Percentiles rank a stretch among this genome's conserved stretches.
Conservation (phyloP, 2,113 vertebrate species). For the Sinocyclocheilus anophthalmus region DNA sequence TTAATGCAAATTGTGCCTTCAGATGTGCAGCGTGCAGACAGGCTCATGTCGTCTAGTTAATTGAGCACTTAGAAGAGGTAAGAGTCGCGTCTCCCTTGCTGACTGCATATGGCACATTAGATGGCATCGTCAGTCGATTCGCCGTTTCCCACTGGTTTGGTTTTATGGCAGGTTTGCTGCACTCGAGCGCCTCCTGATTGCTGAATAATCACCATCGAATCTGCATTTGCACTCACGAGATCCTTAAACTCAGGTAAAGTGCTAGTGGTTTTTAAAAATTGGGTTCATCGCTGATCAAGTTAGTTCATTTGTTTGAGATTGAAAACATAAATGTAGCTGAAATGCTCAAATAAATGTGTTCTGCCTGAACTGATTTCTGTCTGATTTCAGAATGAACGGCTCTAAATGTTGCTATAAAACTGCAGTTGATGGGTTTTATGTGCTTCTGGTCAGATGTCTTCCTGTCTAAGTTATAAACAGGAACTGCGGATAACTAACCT, state of each 20-base stretch:
- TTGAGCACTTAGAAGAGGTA: neutral
- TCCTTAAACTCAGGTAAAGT: neutral
- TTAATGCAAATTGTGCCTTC: neutral
- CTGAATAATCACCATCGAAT: slow-evolving; percentile 5
- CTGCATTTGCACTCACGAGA: neutral
- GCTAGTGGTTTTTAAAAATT: neutral
- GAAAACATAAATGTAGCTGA: neutral
- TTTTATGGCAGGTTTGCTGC: neutral
- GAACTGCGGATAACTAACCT: neutral
- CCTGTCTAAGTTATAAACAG: neutral
- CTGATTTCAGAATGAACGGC: neutral
- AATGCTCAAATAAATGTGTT: neutral
- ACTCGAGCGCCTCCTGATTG: neutral
- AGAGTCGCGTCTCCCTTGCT: neutral
- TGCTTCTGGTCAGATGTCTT: neutral
- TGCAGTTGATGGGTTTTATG: neutral
- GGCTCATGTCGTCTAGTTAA: neutral
- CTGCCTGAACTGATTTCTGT: neutral
- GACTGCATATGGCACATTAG: neutral
- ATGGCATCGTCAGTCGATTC: neutral
- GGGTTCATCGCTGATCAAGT: neutral
- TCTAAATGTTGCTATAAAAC: neutral
- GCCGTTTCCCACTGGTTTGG: neutral
- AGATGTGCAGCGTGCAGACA: neutral
- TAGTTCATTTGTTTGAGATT: neutral